These are phyloP conservation scores for Atherinomorus stipes DNA, from an alignment of 2,113 vertebrate genomes.

Conservation along the genomic window DNA sequence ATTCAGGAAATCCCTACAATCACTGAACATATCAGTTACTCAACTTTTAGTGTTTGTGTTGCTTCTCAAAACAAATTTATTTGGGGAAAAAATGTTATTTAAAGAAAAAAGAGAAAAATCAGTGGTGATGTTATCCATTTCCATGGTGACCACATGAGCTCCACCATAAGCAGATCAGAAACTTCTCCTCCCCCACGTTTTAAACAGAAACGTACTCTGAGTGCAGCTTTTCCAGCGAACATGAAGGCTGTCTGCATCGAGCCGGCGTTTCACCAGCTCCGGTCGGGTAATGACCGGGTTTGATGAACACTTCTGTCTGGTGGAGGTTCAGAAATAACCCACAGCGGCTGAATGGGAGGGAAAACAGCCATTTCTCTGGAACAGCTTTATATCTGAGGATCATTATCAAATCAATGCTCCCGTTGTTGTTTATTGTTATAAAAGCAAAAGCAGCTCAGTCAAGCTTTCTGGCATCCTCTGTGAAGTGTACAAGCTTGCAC, in stretches of 20 bases:
- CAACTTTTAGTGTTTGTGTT: no score
- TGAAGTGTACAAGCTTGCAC: not conserved
- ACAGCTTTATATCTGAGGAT: not conserved
- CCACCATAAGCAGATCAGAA: no score
- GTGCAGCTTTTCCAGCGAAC: not conserved
- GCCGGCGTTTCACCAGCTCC: not conserved
- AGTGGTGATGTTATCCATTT: no score
- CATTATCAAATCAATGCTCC: constrained; percentile 5
- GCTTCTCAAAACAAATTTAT: no score
- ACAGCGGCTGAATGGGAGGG: not conserved
- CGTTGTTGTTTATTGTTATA: not conserved
- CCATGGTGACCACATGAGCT: no score
- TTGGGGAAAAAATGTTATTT: no score
- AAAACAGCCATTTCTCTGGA: not conserved
- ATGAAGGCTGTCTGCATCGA: no score
- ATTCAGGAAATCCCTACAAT: no score
- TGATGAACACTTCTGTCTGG: not conserved
- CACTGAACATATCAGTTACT: not conserved
- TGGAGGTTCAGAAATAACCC: not conserved
- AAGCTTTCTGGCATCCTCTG: not conserved
- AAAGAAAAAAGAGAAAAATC: no score
- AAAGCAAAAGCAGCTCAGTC: not conserved
- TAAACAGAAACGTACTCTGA: no score
- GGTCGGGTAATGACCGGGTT: not conserved
- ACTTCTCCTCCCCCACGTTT: no score